Percentiles rank a stretch among this genome's conserved stretches.
Conservation (phyloP, 2,888 invertebrate genomes). For the Drosophila multiciliata region DNA sequence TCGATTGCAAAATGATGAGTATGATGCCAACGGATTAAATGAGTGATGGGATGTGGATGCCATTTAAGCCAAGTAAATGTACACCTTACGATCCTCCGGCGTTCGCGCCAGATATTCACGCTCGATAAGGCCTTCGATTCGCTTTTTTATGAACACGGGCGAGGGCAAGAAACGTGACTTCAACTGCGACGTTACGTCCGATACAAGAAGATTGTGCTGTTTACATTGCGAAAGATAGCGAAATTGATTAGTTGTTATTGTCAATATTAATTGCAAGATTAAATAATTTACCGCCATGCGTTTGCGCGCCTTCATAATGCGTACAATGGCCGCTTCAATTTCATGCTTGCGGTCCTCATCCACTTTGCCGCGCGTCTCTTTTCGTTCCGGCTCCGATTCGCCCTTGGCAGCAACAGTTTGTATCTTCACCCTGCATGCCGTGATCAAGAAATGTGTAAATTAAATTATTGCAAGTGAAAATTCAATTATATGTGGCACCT, state of each 20-base stretch:
- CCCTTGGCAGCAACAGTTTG: slow-evolving; percentile 97
- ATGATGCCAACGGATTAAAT: slow-evolving; percentile 30
- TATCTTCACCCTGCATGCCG: slow-evolving; percentile 91
- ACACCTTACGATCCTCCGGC: slow-evolving; percentile 98
- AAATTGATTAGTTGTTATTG: not conserved
- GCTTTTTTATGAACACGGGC: slow-evolving; percentile 99
- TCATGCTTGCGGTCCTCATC: slow-evolving; percentile 99
- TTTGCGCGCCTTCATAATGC: slow-evolving; percentile 99
- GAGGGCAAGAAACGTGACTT: slow-evolving; percentile 98
- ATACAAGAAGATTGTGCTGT: slow-evolving; percentile 96
- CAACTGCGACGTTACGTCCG: slow-evolving; percentile 98
- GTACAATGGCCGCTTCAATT: slow-evolving; percentile 99
- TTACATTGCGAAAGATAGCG: slow-evolving; percentile 18
- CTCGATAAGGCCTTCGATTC: slow-evolving; percentile 99
- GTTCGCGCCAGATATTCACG: slow-evolving; percentile 99
- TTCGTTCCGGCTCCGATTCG: slow-evolving; percentile 99
- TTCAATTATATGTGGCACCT: slow-evolving; percentile 86
- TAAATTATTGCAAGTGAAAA: no score
- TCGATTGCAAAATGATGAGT: slow-evolving; percentile 32
- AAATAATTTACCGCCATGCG: slow-evolving; percentile 90
- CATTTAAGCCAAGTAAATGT: slow-evolving; percentile 96
- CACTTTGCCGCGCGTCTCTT: slow-evolving; percentile 98
- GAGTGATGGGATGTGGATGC: slow-evolving; percentile 14
- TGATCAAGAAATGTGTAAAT: not conserved
- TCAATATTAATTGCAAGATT: not conserved